These are phyloP conservation scores for Trachythela sp. DNA, from an alignment of 64 coral and sea anemone genomes.

Conservation along the genomic window DNA sequence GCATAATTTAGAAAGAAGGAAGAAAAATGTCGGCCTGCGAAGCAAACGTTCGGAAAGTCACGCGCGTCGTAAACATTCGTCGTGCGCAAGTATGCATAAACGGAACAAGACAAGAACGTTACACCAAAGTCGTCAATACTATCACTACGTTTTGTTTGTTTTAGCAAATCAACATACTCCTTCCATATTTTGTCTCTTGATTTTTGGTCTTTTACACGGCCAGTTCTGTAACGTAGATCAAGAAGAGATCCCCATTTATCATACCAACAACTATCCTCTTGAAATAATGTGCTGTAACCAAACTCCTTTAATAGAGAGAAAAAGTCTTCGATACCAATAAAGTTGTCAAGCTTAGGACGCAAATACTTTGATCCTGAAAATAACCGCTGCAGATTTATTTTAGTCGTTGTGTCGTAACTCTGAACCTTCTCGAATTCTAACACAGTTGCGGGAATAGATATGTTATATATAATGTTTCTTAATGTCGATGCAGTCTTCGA, in stretches of 20 bases:
- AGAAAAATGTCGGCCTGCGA: conserved; percentile 59
- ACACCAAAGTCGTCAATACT: conserved; percentile 65
- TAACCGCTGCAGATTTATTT: background rate
- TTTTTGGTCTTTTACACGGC: conserved; percentile 40
- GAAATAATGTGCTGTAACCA: conserved; percentile 81
- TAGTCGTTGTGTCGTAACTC: background rate
- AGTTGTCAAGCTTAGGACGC: background rate
- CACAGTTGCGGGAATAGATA: background rate
- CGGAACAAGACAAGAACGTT: conserved; percentile 57
- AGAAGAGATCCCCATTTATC: conserved; percentile 69
- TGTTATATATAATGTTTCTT: background rate
- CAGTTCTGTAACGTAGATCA: conserved; percentile 34
- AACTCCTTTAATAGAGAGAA: conserved; percentile 35
- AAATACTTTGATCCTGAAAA: conserved; percentile 10
- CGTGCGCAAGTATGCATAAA: conserved; percentile 33
- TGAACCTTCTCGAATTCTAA: conserved; percentile 1
- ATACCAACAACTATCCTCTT: conserved; percentile 87
- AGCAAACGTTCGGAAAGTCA: conserved; percentile 57
- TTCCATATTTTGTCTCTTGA: conserved; percentile 38
- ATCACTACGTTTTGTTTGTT: background rate
- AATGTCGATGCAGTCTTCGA: background rate
- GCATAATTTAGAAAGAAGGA: conserved; percentile 67
- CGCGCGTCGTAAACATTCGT: conserved; percentile 60
- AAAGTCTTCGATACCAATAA: conserved; percentile 44
- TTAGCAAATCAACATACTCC: background rate